Evolutionary conservation across 30 jellyfish, hydroid and myxozoan genomes (phyloP), one percentile per base, ranked within the genome.

Genomic region (Aurelia sp.): DNA sequence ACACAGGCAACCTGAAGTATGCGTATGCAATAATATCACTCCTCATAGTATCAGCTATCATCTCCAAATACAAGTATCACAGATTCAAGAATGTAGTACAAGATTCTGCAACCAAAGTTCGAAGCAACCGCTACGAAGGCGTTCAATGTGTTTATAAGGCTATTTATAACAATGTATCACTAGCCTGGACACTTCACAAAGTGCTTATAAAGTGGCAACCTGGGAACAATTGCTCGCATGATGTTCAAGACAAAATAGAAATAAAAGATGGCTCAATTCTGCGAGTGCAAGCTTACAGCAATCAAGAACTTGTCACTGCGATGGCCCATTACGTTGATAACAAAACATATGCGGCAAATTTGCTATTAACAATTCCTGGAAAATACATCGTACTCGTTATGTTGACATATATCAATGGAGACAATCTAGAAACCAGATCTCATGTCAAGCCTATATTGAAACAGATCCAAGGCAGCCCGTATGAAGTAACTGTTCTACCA

Each of bases 211-310:
- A 62, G 23, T 78, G 82, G 84, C 74, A 81, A 53, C 97, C 98
- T 22, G 68, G 72, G 13, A 67, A 76, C 40, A 77, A 81, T 55
- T 92, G 98, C 82, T 35, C 98, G 4, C 62, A 18, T 48, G 92
- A 86, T 10, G 37, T 73, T 7, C 90, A 62, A 47, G 30, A 70
- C 18, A 66, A 53, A 60, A 47, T 91, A 8, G 66, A 66, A 10
- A 61, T 79, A 21, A 73, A 59, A 35, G 96, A 89, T 27, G 95
- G 96, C 31, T 67, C 97, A 30, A 82, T 76, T 13, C 77, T 92
- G 41, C 89, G 98, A 6, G 98, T 92, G 13, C 96, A 92, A 47
- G 97, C 97, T 40, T 92, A 60, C 86, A 92, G 98, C 82, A 67
- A 78, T 64, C 80, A 92, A 31, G 98, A 92, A 60, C 53, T 92